These are phyloP conservation scores for Coendou prehensilis DNA, from an alignment of 2,797 vertebrate species.

Conservation along the genomic window DNA sequence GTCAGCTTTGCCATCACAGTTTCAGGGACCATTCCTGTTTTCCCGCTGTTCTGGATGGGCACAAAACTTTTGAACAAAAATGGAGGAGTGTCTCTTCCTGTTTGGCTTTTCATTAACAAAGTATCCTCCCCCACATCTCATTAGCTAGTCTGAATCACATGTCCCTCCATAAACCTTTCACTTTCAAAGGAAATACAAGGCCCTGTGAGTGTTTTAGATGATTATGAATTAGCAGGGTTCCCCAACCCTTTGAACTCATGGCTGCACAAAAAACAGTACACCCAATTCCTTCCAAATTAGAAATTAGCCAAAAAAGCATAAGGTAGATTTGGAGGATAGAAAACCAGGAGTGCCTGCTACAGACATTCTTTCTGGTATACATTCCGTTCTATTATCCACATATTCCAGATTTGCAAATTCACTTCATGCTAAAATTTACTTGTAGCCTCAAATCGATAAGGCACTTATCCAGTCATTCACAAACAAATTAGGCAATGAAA, in stretches of 20 bases:
- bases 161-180: background rate
- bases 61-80: background rate
- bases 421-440: slow-evolving; percentile 3
- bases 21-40: background rate
- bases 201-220: background rate
- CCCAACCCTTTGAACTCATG: background rate
- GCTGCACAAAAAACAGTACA: slow-evolving; percentile 17
- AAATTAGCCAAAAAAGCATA: background rate
- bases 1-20: background rate
- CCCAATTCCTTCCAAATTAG: background rate
- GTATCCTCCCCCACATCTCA: background rate
- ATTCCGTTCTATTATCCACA: background rate
- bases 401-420: background rate
- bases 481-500: background rate
- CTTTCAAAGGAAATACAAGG: background rate
- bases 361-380: background rate
- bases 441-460: background rate
- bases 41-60: background rate
- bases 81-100: background rate
- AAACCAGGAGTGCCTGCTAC: background rate
- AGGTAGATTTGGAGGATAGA: background rate
- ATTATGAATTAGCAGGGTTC: background rate
- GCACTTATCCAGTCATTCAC: background rate
- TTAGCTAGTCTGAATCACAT: background rate
- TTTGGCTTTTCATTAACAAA: background rate